Evolutionary conservation across 92 coral and sea anemone species (phyloP).

Genomic region (Porites lobata): DNA sequence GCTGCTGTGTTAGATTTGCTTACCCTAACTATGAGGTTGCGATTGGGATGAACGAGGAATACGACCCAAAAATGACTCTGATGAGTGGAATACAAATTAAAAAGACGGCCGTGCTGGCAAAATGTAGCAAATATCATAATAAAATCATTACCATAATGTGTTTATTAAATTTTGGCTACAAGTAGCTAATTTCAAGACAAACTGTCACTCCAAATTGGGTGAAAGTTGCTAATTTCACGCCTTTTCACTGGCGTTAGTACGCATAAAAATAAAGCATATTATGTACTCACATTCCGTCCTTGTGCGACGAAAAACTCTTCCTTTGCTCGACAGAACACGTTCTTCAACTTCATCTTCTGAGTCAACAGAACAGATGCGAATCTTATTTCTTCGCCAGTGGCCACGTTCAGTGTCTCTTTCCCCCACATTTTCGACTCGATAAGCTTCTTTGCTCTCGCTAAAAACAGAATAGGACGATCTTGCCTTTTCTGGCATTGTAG

Average conservation of each 20-base stretch:
- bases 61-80: not conserved
- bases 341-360: conserved; percentile 66
- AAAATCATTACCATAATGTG: not conserved
- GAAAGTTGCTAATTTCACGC: not conserved
- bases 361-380: conserved; percentile 85
- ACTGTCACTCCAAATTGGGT: not conserved
- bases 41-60: not conserved
- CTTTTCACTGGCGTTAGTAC: not conserved
- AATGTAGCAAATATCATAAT: too few species aligned
- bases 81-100: too few species aligned
- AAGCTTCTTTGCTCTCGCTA: conserved; percentile 63
- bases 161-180: not conserved
- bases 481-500: conserved; percentile 16
- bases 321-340: not conserved
- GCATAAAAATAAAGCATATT: not conserved
- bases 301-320: not conserved
- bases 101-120: not conserved
- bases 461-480: conserved; percentile 28
- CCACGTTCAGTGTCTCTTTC: conserved; percentile 20
- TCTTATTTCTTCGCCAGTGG: conserved; percentile 68
- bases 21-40: too few species aligned
- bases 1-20: too few species aligned
- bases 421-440: conserved; percentile 69
- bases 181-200: not conserved
- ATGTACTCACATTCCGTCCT: conserved; percentile 55